Percentiles rank a stretch among this genome's conserved stretches.
phyloP scores from a whole-genome alignment of 2,888 invertebrate species.

The Spodoptera exigua region DNA sequence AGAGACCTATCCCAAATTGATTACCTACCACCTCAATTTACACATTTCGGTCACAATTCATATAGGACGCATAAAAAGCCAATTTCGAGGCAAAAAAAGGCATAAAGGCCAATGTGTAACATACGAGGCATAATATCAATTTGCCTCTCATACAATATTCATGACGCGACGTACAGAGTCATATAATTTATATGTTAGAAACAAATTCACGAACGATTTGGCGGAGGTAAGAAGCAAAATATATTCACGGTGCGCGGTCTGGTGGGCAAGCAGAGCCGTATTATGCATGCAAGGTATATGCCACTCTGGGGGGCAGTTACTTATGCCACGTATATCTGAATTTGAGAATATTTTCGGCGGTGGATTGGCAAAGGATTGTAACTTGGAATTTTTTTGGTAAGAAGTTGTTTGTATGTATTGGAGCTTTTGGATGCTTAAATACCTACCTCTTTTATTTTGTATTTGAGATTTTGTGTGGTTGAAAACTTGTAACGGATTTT shows the following conservation, averaged over 20 bases:
- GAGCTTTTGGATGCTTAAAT: too few relatives aligned
- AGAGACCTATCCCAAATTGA: constrained; percentile 66
- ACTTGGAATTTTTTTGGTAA: not conserved
- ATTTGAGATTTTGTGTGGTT: too few relatives aligned
- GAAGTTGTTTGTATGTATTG: too few relatives aligned
- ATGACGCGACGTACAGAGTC: constrained; percentile 82
- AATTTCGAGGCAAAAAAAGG: constrained; percentile 76
- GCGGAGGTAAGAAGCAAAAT: constrained; percentile 67
- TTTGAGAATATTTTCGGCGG: constrained; percentile 61
- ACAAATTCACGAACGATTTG: constrained; percentile 87
- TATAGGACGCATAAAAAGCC: constrained; percentile 81
- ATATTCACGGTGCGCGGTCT: constrained; percentile 63
- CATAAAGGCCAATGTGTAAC: constrained; percentile 81
- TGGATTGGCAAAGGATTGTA: constrained; percentile 51
- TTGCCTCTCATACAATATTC: constrained; percentile 87
- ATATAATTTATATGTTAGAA: constrained; percentile 88
- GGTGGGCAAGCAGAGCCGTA: constrained; percentile 64
- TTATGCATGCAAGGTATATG: constrained; percentile 84
- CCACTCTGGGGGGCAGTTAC: constrained; percentile 86
- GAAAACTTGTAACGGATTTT: too few relatives aligned
- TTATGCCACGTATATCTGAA: constrained; percentile 77
- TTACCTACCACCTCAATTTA: constrained; percentile 79
- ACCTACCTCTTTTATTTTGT: too few relatives aligned
- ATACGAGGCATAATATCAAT: constrained; percentile 86
- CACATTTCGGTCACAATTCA: constrained; percentile 85